Evolutionary conservation across 1,140 invertebrate genomes (phyloP).

Genomic region (Medauroidea extradentata): DNA sequence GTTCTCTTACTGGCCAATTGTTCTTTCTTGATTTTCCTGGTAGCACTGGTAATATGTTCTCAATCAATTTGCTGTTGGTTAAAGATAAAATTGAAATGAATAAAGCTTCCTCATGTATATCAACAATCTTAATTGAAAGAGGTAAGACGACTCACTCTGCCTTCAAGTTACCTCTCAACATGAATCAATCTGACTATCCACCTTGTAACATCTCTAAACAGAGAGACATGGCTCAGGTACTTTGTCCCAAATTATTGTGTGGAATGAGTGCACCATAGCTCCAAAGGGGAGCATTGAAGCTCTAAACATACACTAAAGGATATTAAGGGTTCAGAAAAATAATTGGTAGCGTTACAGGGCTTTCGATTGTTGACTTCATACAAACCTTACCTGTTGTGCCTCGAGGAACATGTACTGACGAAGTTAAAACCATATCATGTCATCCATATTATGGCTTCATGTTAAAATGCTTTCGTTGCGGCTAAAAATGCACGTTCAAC

Average conservation of each 20-base stretch:
- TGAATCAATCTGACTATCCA: constrained; percentile 16
- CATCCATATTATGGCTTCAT: constrained; percentile 25
- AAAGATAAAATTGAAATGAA: neutral
- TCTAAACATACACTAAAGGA: no score
- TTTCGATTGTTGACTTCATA: constrained; percentile 41
- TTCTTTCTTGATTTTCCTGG: no score
- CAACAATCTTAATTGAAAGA: constrained; percentile 46
- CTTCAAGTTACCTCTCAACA: constrained; percentile 43
- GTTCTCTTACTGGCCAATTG: no score
- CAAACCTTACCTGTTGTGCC: constrained; percentile 46
- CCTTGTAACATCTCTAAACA: constrained; percentile 29
- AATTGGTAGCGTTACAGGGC: constrained; percentile 8
- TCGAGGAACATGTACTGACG: constrained; percentile 34
- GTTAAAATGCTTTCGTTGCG: constrained; percentile 12
- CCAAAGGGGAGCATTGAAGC: constrained; percentile 9
- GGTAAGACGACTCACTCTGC: constrained; percentile 49
- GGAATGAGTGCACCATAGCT: constrained; percentile 31
- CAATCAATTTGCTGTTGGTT: no score
- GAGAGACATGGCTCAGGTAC: constrained; percentile 22
- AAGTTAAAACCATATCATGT: constrained; percentile 38
- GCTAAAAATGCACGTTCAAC: neutral
- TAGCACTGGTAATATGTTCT: no score
- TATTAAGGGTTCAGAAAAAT: no score
- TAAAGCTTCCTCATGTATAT: constrained; percentile 51
- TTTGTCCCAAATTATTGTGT: constrained; percentile 25